A percentile compares a stretch with the other conserved stretches of the same genome.
Evolutionary conservation across 2,888 invertebrate species (phyloP).

Genomic region (Cloeon dipterum): DNA sequence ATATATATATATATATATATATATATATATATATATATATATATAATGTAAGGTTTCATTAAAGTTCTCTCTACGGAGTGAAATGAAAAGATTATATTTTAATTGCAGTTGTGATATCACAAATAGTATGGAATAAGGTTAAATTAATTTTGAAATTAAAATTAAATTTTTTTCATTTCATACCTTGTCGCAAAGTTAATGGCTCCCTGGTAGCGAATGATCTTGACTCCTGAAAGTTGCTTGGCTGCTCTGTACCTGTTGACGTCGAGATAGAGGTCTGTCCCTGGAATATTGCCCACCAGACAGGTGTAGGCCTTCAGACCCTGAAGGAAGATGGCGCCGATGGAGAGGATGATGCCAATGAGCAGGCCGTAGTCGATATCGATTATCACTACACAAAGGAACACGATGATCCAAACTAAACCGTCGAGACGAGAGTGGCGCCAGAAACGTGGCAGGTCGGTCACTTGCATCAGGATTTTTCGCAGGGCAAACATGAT

Average conservation of each 20-base stretch:
- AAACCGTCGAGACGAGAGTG: constrained; percentile 43
- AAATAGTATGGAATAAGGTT: too few relatives aligned
- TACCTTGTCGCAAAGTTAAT: constrained; percentile 43
- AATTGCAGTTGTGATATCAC: too few relatives aligned
- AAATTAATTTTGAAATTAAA: neutral
- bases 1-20: too few relatives aligned
- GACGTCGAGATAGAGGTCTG: constrained; percentile 39
- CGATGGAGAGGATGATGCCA: constrained; percentile 41
- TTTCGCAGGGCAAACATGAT: constrained; percentile 25
- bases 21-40: too few relatives aligned
- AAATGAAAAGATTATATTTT: too few relatives aligned
- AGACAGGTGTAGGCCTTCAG: constrained; percentile 33
- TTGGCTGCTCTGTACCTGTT: constrained; percentile 36
- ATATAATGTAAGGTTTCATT: too few relatives aligned
- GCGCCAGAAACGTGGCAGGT: constrained; percentile 40
- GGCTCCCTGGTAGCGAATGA: constrained; percentile 53
- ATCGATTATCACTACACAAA: constrained; percentile 43
- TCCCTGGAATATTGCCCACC: constrained; percentile 34
- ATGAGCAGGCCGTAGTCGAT: constrained; percentile 45
- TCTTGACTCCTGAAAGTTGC: constrained; percentile 44
- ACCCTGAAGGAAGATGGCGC: constrained; percentile 39
- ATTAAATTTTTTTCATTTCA: neutral
- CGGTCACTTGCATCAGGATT: constrained; percentile 26
- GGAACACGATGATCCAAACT: constrained; percentile 51
- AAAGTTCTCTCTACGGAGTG: too few relatives aligned